Percentiles rank a stretch among this genome's conserved stretches.
Conservation (phyloP, 2,113 vertebrate species). For the Alaudala cheleensis region DNA sequence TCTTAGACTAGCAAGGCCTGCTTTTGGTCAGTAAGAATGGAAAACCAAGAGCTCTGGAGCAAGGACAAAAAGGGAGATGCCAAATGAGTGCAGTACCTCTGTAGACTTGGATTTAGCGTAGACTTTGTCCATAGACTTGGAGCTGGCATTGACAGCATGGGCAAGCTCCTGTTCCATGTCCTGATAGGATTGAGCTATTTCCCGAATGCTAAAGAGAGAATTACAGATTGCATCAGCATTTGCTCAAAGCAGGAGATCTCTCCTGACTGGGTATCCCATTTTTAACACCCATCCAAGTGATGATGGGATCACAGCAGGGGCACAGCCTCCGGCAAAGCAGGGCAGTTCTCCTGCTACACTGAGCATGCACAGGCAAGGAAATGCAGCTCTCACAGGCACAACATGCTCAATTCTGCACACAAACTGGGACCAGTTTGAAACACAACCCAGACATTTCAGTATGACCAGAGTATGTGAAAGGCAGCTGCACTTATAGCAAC, state of each 20-base stretch:
- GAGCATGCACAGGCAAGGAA: not conserved
- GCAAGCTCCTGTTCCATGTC: constrained; percentile 96
- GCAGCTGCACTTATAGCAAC: not conserved
- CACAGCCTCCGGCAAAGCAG: not conserved
- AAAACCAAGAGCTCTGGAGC: not conserved
- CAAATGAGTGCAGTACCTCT: constrained; percentile 74
- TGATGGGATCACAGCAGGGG: fast-evolving
- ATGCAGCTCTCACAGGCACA: not conserved
- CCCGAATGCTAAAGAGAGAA: constrained; percentile 84
- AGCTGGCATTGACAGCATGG: constrained; percentile 96
- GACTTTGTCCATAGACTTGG: constrained; percentile 94
- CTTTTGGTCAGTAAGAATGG: not conserved
- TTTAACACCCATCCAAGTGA: not conserved
- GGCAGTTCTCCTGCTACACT: not conserved
- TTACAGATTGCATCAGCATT: not conserved
- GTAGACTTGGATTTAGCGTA: constrained; percentile 85
- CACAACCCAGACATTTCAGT: not conserved
- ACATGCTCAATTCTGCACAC: not conserved
- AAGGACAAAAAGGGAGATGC: not conserved
- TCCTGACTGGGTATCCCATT: not conserved
- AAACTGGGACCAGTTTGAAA: not conserved
- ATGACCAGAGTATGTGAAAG: not conserved
- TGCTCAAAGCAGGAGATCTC: not conserved
- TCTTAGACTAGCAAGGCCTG: not conserved
- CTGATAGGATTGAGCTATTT: constrained; percentile 88